phyloP scores from a whole-genome alignment of 2,113 vertebrate species.

The Columbina picui region DNA sequence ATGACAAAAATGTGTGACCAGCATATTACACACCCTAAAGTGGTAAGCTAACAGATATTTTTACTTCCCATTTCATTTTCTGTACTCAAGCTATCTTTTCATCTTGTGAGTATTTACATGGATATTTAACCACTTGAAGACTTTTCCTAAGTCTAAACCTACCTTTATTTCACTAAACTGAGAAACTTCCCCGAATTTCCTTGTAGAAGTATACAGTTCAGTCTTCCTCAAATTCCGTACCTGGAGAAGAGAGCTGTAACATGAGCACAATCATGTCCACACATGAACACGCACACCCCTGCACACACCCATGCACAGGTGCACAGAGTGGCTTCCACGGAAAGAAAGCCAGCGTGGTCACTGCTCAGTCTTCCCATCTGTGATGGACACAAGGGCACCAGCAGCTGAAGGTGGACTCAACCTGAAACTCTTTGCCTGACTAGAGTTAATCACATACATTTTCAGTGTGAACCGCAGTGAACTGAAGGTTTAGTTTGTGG shows the following conservation, averaged over 20 bases:
- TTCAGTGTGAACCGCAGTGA: neutral
- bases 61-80: neutral
- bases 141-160: neutral
- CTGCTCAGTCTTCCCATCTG: fast-evolving
- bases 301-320: fast-evolving
- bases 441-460: neutral
- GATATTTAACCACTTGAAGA: neutral
- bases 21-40: neutral
- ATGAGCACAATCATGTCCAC: neutral
- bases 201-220: neutral
- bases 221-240: fast-evolving
- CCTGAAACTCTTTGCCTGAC: neutral
- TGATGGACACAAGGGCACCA: fast-evolving
- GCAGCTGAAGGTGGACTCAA: neutral
- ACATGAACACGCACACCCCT: fast-evolving
- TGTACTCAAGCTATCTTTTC: neutral
- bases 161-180: neutral
- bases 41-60: neutral
- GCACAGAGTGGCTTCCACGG: fast-evolving
- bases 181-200: neutral
- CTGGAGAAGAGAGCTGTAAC: neutral
- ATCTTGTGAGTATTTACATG: neutral
- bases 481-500: neutral
- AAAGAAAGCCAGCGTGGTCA: fast-evolving
- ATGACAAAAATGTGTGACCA: neutral